phyloP scores from a whole-genome alignment of 2,797 vertebrate species.

The Prunella strophiata region DNA sequence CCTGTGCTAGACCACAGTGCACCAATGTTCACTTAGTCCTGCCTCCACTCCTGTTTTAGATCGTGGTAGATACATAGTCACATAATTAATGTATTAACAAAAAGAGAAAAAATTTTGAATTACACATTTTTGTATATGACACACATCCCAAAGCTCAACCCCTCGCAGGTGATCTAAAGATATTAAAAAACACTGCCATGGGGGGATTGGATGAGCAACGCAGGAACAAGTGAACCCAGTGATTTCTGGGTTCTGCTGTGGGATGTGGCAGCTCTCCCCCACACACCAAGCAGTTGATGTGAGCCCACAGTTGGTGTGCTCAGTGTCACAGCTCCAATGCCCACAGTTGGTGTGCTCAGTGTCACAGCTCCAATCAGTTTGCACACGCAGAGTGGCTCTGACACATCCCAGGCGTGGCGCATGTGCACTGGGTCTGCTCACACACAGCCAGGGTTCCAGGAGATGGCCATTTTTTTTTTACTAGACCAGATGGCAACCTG shows the following conservation, averaged over 20 bases:
- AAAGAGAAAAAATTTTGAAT: not conserved
- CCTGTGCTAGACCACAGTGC: not conserved
- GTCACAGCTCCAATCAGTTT: not conserved
- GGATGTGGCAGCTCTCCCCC: not conserved
- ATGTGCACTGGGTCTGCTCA: not conserved
- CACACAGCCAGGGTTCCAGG: not conserved
- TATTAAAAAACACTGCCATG: accelerated
- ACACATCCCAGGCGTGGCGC: not conserved
- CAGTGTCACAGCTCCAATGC: not conserved
- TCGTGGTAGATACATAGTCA: not conserved
- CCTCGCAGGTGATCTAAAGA: not conserved
- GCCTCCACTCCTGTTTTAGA: not conserved
- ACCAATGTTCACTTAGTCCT: not conserved
- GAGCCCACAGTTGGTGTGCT: not conserved
- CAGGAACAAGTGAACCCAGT: accelerated
- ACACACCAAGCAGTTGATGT: not conserved
- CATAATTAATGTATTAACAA: not conserved
- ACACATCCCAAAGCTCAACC: not conserved
- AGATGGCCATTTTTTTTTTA: conserved; percentile 31
- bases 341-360: not conserved
- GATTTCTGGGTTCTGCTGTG: not conserved
- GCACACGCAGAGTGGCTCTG: conserved; percentile 22
- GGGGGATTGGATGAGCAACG: not conserved
- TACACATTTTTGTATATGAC: not conserved
- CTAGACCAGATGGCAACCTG: conserved; percentile 65